A percentile compares a stretch with the other conserved stretches of the same genome.
Evolutionary conservation across 30 jellyfish, hydroid and myxozoan species (phyloP).

Genomic region (Rhopilema esculentum): DNA sequence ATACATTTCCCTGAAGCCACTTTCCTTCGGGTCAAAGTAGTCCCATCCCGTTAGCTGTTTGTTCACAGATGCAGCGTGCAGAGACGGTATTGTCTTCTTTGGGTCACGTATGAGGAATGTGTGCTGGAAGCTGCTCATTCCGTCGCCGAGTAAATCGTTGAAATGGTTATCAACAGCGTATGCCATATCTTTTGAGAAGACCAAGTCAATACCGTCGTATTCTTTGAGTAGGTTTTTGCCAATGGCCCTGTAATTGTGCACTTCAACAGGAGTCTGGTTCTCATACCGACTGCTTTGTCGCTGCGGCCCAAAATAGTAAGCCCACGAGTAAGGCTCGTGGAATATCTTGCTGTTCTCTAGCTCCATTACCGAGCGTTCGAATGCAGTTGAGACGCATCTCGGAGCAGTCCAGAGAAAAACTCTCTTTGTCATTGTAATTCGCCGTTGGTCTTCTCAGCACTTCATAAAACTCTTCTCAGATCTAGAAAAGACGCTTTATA

Average conservation of each 20-base stretch:
- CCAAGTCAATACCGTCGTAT: conserved; percentile 78
- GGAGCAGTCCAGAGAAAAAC: conserved; percentile 97
- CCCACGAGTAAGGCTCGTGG: conserved; percentile 91
- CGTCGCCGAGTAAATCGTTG: conserved; percentile 62
- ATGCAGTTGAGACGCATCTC: conserved; percentile 95
- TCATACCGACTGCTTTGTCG: conserved; percentile 86
- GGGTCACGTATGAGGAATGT: conserved; percentile 91
- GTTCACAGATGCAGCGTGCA: conserved; percentile 86
- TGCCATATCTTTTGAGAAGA: conserved; percentile 93
- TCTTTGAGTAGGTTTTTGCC: conserved; percentile 53
- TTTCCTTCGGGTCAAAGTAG: conserved; percentile 80
- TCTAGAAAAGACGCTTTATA: too few relatives aligned
- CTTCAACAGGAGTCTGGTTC: conserved; percentile 45
- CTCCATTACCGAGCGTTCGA: conserved; percentile 92
- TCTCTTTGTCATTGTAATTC: conserved; percentile 59
- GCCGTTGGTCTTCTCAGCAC: neutral
- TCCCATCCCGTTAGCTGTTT: conserved; percentile 88
- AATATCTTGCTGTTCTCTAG: conserved; percentile 77
- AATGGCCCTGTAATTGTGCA: conserved; percentile 47
- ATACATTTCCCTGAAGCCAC: conserved; percentile 74
- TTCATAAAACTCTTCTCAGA: neutral
- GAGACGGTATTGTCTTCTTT: conserved; percentile 79
- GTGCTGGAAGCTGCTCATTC: conserved; percentile 69
- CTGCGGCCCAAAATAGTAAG: conserved; percentile 94
- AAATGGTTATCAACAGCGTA: conserved; percentile 70